phyloP scores from a whole-genome alignment of 2,797 vertebrate species.

The Prunella strophiata region DNA sequence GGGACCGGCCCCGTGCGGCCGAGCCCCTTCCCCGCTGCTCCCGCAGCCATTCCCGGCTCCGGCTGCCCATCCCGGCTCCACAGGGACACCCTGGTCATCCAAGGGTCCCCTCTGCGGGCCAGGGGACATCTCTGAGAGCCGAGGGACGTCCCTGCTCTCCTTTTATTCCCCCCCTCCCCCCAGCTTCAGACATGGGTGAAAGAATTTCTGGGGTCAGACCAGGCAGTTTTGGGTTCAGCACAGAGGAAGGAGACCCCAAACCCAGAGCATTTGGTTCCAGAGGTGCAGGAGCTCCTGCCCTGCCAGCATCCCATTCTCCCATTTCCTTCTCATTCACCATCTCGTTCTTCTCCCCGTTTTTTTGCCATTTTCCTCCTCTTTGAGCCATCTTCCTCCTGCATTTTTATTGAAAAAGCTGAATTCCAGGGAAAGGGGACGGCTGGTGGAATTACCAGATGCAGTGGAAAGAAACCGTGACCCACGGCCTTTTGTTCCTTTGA shows the following conservation, averaged over 20 bases:
- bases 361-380: not conserved
- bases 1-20: not conserved
- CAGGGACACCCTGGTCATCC: not conserved
- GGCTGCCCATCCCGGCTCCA: not conserved
- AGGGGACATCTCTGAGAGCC: not conserved
- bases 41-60: not conserved
- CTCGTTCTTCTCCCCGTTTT: not conserved
- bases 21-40: not conserved
- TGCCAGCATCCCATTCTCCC: not conserved
- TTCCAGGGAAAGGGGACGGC: not conserved
- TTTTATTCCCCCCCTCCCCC: too few relatives aligned
- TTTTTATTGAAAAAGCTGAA: not conserved
- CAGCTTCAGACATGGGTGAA: rapidly evolving
- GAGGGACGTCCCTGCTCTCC: not conserved
- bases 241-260: not conserved
- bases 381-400: not conserved
- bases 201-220: not conserved
- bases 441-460: rapidly evolving
- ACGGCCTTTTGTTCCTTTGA: not conserved
- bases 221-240: not conserved
- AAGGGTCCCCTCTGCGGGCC: not conserved
- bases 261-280: rapidly evolving
- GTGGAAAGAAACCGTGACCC: rapidly evolving
- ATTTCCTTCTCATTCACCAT: not conserved
- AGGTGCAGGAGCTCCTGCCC: not conserved